Evolutionary conservation across 2,113 vertebrate species (phyloP).

Genomic region (Cynopterus brachyotis): DNA sequence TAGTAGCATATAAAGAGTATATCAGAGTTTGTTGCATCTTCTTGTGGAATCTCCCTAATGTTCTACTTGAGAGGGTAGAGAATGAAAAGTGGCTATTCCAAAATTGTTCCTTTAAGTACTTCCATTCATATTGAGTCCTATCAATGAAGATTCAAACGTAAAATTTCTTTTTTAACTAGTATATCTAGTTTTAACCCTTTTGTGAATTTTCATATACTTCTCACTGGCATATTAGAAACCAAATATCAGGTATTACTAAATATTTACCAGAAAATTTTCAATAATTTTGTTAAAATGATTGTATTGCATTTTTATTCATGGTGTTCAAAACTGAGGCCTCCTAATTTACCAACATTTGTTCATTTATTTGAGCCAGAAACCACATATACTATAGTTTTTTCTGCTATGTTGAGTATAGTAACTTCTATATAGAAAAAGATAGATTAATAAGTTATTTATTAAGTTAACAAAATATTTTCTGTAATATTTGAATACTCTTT

Average conservation of each 20-base stretch:
- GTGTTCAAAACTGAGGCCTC: background rate
- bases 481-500: background rate
- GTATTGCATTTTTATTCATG: background rate
- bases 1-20: background rate
- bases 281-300: background rate
- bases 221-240: background rate
- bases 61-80: background rate
- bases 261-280: background rate
- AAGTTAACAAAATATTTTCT: background rate
- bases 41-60: background rate
- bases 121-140: background rate
- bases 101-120: background rate
- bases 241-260: background rate
- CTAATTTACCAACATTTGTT: background rate
- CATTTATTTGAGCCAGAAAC: background rate
- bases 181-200: background rate
- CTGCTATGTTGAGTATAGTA: background rate
- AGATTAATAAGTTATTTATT: background rate
- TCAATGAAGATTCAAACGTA: background rate
- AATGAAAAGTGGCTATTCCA: background rate
- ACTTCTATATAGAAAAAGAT: background rate
- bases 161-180: background rate
- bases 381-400: too few species aligned
- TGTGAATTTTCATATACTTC: background rate
- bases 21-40: background rate